A percentile compares a stretch with the other conserved stretches of the same genome.
These are phyloP conservation scores for Tupiocoris notatus DNA, from an alignment of 2,888 invertebrate genomes.

Conservation along the genomic window DNA sequence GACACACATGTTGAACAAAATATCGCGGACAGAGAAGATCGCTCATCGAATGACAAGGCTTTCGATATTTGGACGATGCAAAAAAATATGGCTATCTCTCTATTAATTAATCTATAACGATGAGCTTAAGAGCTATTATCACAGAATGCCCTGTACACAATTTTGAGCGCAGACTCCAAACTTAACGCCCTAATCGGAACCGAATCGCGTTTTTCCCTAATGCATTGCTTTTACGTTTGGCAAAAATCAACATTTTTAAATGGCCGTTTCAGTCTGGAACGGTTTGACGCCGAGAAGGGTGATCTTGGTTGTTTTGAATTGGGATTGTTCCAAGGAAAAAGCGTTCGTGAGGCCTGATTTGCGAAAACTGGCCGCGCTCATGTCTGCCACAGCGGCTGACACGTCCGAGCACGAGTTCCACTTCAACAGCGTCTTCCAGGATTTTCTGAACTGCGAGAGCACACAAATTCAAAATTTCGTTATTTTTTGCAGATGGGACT, in stretches of 20 bases:
- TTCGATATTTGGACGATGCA: no score
- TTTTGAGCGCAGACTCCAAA: neutral
- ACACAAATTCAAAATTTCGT: neutral
- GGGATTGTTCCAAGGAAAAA: slow-evolving; percentile 4
- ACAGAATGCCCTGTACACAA: neutral
- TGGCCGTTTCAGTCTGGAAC: slow-evolving; percentile 21
- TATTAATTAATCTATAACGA: neutral
- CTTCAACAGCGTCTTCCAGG: slow-evolving; percentile 8
- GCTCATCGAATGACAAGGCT: no score
- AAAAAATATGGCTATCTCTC: neutral
- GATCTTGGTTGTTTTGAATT: slow-evolving; percentile 14
- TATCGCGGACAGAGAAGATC: no score
- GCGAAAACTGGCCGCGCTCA: neutral
- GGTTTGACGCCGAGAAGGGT: slow-evolving; percentile 12
- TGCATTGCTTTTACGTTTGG: neutral
- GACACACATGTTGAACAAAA: no score
- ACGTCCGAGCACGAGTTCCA: slow-evolving; percentile 1
- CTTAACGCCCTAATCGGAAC: neutral
- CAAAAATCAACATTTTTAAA: neutral
- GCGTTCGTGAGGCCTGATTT: slow-evolving; percentile 21
- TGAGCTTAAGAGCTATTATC: neutral
- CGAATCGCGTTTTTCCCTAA: neutral
- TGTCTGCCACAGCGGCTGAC: neutral
- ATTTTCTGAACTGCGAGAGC: slow-evolving; percentile 27
- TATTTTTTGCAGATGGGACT: no score